Evolutionary conservation across 2,797 vertebrate genomes (phyloP).

Genomic region (Anas acuta): DNA sequence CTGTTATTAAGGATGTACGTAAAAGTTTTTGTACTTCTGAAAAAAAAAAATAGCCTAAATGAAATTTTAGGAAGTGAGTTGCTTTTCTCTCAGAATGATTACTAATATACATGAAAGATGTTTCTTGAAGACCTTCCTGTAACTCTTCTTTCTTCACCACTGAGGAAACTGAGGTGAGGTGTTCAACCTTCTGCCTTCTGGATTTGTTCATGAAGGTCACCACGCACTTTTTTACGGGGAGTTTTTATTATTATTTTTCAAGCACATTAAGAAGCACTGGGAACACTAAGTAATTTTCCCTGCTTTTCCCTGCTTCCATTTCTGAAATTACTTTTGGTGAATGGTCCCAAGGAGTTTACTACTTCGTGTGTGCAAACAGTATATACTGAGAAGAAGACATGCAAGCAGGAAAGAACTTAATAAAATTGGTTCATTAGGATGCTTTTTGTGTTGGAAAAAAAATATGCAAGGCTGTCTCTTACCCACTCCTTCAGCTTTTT

Average conservation of each 20-base stretch:
- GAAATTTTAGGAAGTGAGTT: background rate
- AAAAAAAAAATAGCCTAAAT: background rate
- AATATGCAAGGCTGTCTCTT: background rate
- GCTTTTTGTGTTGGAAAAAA: background rate
- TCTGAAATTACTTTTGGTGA: background rate
- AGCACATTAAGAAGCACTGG: background rate
- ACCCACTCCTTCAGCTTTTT: background rate
- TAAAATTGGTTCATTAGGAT: background rate
- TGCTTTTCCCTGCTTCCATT: background rate
- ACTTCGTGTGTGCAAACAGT: background rate
- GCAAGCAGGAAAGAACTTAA: background rate
- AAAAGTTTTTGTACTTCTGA: background rate
- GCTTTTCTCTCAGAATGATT: background rate
- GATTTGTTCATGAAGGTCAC: background rate
- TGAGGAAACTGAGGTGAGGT: background rate
- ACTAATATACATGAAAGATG: background rate
- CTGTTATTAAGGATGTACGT: background rate
- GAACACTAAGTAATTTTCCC: background rate
- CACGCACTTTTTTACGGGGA: background rate
- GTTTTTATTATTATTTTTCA: background rate
- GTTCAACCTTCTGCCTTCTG: background rate
- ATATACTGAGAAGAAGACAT: background rate
- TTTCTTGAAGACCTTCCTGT: background rate
- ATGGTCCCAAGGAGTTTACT: background rate
- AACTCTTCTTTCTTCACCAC: background rate